Conservation (phyloP, 2,113 vertebrate species). For the Centropus unirufus region DNA sequence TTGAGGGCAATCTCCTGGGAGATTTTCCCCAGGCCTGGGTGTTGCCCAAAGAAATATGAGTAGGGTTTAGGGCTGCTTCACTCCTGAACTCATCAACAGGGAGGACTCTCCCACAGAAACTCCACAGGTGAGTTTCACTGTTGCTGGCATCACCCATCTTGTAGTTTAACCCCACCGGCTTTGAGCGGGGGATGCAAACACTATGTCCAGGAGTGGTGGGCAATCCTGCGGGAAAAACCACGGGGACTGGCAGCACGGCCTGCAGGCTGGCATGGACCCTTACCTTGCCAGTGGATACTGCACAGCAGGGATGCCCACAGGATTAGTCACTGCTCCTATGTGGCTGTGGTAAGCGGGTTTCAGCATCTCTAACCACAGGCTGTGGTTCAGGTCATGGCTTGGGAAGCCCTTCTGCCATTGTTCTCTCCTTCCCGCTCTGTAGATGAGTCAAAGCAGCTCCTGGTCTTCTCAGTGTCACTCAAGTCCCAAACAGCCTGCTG, state of each 20-base stretch:
- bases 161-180: not conserved
- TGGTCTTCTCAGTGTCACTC: not conserved
- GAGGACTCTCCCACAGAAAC: not conserved
- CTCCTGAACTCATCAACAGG: not conserved
- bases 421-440: not conserved
- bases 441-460: not conserved
- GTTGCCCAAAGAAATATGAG: conserved; percentile 44
- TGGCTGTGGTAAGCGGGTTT: not conserved
- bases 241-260: not conserved
- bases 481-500: not conserved
- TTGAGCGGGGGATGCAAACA: not conserved
- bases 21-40: conserved; percentile 49
- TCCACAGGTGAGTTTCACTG: conserved; percentile 28
- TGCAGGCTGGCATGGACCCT: not conserved
- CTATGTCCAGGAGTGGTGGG: not conserved
- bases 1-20: conserved; percentile 47
- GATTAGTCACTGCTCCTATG: not conserved
- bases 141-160: not conserved
- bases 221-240: not conserved
- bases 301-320: not conserved
- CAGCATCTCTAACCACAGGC: not conserved
- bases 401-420: not conserved
- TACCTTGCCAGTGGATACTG: rapidly evolving
- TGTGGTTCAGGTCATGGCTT: not conserved
- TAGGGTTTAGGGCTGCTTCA: conserved; percentile 23